Conservation (phyloP, 30 jellyfish, hydroid and myxozoan genomes). For the Aurelia coerulea region DNA sequence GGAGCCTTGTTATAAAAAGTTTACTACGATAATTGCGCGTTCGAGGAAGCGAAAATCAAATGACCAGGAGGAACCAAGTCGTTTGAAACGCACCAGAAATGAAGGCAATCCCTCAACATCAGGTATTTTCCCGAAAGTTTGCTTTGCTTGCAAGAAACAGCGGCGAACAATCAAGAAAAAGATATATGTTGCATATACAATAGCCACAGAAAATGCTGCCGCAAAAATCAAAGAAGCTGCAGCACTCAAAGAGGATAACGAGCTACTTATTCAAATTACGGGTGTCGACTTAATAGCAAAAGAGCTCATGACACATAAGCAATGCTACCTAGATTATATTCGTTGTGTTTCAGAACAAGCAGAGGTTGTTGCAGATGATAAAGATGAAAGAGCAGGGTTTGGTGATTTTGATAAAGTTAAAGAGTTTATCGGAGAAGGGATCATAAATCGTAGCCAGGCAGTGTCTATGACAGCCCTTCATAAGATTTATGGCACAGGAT, state of each 20-base stretch:
- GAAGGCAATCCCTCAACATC: constrained; percentile 34
- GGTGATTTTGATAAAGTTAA: constrained; percentile 10
- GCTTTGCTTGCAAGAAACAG: constrained; percentile 32
- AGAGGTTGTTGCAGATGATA: constrained; percentile 3
- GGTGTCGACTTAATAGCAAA: constrained; percentile 35
- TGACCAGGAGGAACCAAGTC: constrained; percentile 11
- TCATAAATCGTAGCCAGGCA: constrained; percentile 28
- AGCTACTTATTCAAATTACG: constrained; percentile 11
- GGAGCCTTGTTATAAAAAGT: no score
- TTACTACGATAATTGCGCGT: no score
- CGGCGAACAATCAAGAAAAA: constrained; percentile 15
- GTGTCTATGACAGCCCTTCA: constrained; percentile 28
- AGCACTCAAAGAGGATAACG: constrained; percentile 19
- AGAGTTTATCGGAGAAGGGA: constrained; percentile 25
- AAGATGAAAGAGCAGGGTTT: constrained; percentile 20
- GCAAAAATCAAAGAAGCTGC: constrained; percentile 39
- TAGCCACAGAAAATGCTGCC: constrained; percentile 35
- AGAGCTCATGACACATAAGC: constrained; percentile 46
- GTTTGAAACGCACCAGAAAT: constrained; percentile 25
- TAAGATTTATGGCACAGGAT: constrained; percentile 27
- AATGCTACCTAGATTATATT: constrained; percentile 34
- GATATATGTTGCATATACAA: constrained; percentile 15
- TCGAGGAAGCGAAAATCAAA: no score
- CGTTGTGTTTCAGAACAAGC: constrained; percentile 30
- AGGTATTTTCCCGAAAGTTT: constrained; percentile 35